Evolutionary conservation across 1,140 invertebrate species (phyloP).

Genomic region (Drosophila ogumai): DNA sequence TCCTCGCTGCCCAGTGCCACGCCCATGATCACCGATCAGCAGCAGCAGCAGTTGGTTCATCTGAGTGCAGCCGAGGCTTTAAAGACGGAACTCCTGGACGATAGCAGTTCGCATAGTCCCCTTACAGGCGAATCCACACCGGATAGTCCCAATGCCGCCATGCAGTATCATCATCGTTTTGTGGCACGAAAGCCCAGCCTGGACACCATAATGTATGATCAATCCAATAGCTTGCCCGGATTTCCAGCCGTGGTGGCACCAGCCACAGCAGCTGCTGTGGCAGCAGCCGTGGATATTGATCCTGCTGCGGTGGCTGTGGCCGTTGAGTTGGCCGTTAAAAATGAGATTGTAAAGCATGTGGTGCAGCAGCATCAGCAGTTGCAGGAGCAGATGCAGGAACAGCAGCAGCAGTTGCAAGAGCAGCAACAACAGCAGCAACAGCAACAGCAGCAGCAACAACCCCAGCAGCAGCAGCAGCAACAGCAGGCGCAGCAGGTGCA

Average conservation of each 20-base stretch:
- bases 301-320: slow-evolving; percentile 68
- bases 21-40: slow-evolving; percentile 81
- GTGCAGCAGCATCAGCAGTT: slow-evolving; percentile 72
- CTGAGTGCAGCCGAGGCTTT: slow-evolving; percentile 84
- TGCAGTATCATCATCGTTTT: slow-evolving; percentile 70
- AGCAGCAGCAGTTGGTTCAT: slow-evolving; percentile 65
- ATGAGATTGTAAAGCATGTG: slow-evolving; percentile 84
- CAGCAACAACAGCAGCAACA: slow-evolving; percentile 35
- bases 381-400: slow-evolving; percentile 71
- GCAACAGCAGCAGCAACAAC: slow-evolving; percentile 57
- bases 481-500: slow-evolving; percentile 21
- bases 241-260: slow-evolving; percentile 62
- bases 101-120: slow-evolving; percentile 88
- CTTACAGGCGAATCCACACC: slow-evolving; percentile 78
- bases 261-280: slow-evolving; percentile 57
- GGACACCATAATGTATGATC: slow-evolving; percentile 80
- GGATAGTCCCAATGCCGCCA: slow-evolving; percentile 59
- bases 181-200: slow-evolving; percentile 66
- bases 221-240: slow-evolving; percentile 75
- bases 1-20: slow-evolving; percentile 85
- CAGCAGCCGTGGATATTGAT: slow-evolving; percentile 59
- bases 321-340: slow-evolving; percentile 87
- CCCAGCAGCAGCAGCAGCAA: slow-evolving; percentile 48
- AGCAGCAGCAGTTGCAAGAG: slow-evolving; percentile 80
- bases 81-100: slow-evolving; percentile 90